Base-by-base conservation (phyloP, 2,113 vertebrate genomes). In the Sander vitreus region DNA sequence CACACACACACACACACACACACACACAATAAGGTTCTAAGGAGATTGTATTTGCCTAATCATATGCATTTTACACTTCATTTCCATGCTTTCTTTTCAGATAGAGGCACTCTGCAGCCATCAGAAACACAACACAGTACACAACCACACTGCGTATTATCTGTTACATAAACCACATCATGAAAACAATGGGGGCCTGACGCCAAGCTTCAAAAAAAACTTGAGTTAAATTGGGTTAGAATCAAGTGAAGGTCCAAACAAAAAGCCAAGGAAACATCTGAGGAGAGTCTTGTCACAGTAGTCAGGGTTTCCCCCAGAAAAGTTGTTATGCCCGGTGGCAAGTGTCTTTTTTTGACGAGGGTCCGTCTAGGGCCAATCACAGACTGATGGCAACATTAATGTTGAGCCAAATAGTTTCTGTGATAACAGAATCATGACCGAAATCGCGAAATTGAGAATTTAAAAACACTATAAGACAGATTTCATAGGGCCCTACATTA, bases 1-100 rank as follows among this genome's bases (percentile, higher is more conserved):
- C 59, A 78, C 83, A 76, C 76, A 81, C 78, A 85, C 81, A 90
- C 78, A 66, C 36, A 73, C 85, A 81, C 84, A 88, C 80, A 68
- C 58, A 70, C 67, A 81, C 86, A 87, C 78, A 33, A 7, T 39
- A 39, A 73, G 65, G 71, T 58, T 57, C 58, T 59, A 74, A 78
- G 58, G 47, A 84, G 85, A 86, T 80, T 83, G 73, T 85, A 47
- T 86, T 87, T 80, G 62, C 86, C 84, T 87, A 93, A 94, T 94
- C 85, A 86, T 85, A 76, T 78, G 79, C 79, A 93, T 93, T 95
- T 93, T 93, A 91, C 91, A 93, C 86, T 90, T 91, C 90, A 92
- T 93, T 92, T 92, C 84, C 87, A 88, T 76, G 76, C 68, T 85
- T 89, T 89, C 83, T 83, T 39, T 33, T 33, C 75, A 91, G 78